Evolutionary conservation across 1,140 invertebrate genomes (phyloP), one percentile per base, ranked within the genome.

Genomic region (Ips nitidus): DNA sequence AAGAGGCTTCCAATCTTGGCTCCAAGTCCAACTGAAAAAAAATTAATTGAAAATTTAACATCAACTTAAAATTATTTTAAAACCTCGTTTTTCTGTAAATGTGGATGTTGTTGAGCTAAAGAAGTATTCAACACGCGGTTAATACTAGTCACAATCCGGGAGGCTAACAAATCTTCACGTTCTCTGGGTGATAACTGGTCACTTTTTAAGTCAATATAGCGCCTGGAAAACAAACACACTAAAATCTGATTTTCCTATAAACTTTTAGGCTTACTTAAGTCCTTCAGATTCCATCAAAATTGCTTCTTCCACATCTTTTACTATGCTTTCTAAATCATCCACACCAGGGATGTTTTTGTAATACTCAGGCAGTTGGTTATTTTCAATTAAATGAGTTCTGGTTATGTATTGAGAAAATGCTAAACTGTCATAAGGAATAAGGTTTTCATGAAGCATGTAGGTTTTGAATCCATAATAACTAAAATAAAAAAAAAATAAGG

Each of bases 1-100:
- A 94, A 79, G 90, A 92, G 55, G 91, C 87, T 84, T 94, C 92
- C 73, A 90, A 80, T 45, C 91, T 82, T 4, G 92, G 89, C 70
- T 91, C 85, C 77, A 84, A 83, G 80, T 94, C 91, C 52, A 89
- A 79, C 85, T 89, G 7, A 43, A 65, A 38, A 2, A 22, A 22
- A 22, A 22, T 22, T 22, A 22, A 22, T 22, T 22, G 22, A 22
- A 22, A 22, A 22, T 22, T 22, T 22, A 22, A 22, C 22, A 22
- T 22, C 22, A 22, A 22, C 4, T 41, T 37, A 70, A 65, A 82
- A 71, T 65, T 55, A 8, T 52, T 41, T 47, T 7, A 42, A 52
- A 50, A 88, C 82, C 80, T 91, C 85, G n/a, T 84, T 71, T 55
- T 87, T 84, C 4, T 86, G 75, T 66, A 92, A 81, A 83, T 92